Percentiles rank a stretch among this genome's conserved stretches.
Evolutionary conservation across 2,113 vertebrate genomes (phyloP).

Genomic region (Nyctereutes procyonoides): DNA sequence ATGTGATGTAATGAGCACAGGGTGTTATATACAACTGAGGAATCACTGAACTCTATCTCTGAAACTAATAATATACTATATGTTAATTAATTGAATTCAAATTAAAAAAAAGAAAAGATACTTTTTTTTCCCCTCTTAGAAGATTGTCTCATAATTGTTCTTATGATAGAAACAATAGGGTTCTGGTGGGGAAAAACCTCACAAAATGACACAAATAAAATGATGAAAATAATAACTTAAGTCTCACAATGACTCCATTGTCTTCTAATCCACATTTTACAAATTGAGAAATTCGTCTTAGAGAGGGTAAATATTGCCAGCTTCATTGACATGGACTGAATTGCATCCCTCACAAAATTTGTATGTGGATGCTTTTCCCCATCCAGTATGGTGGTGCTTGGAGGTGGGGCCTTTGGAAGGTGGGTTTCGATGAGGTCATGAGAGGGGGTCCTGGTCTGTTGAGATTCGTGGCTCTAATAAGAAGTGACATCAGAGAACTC

Average conservation of each 20-base stretch:
- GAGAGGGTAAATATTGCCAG: background rate
- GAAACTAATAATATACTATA: too few species aligned
- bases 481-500: background rate
- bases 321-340: background rate
- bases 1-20: too few species aligned
- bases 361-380: background rate
- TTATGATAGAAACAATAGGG: background rate
- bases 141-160: background rate
- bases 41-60: too few species aligned
- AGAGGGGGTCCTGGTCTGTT: background rate
- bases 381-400: background rate
- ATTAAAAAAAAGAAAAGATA: background rate
- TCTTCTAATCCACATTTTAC: background rate
- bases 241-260: background rate
- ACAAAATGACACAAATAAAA: background rate
- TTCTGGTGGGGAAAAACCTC: background rate
- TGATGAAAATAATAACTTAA: background rate
- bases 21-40: too few species aligned
- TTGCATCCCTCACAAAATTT: background rate
- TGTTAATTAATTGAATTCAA: too few species aligned
- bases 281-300: background rate
- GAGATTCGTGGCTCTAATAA: background rate
- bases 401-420: background rate
- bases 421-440: background rate
- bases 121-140: background rate